Conservation (phyloP, 2,113 vertebrate species). For the Cepphus grylle region DNA sequence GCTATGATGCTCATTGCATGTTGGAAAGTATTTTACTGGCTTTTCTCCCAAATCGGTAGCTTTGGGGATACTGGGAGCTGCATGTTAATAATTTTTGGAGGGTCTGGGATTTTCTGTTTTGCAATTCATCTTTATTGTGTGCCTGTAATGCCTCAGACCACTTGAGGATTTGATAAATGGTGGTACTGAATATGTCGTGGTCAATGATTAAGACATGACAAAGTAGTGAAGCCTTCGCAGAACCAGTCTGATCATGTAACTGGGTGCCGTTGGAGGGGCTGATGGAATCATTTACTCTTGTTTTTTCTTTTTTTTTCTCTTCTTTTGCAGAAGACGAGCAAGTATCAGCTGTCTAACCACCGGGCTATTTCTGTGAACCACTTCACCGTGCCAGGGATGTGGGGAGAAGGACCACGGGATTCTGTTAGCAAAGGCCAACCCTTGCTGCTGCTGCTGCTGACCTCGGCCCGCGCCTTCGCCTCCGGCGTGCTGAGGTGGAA, state of each 20-base stretch:
- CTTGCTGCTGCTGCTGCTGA: constrained; percentile 68
- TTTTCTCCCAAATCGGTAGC: background rate
- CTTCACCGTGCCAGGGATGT: background rate
- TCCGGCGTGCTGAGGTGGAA: background rate
- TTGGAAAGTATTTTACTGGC: background rate
- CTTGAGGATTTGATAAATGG: background rate
- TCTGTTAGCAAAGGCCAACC: constrained; percentile 39
- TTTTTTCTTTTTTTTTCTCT: background rate
- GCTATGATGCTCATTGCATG: background rate
- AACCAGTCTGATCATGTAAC: background rate
- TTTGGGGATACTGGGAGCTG: background rate
- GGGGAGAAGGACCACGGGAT: background rate
- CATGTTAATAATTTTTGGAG: background rate
- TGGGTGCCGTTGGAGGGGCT: background rate
- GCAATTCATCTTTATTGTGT: background rate
- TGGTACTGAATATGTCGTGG: background rate
- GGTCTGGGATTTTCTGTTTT: background rate
- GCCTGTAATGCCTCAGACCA: background rate
- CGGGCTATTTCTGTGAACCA: background rate
- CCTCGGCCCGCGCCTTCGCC: background rate
- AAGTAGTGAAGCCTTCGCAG: background rate
- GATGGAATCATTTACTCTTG: background rate
- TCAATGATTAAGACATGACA: background rate
- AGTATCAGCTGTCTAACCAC: constrained; percentile 86
- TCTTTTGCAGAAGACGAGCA: constrained; percentile 88